A percentile compares a stretch with the other conserved stretches of the same genome.
Conservation (phyloP, 2,113 vertebrate species). For the Cepphus grylle region DNA sequence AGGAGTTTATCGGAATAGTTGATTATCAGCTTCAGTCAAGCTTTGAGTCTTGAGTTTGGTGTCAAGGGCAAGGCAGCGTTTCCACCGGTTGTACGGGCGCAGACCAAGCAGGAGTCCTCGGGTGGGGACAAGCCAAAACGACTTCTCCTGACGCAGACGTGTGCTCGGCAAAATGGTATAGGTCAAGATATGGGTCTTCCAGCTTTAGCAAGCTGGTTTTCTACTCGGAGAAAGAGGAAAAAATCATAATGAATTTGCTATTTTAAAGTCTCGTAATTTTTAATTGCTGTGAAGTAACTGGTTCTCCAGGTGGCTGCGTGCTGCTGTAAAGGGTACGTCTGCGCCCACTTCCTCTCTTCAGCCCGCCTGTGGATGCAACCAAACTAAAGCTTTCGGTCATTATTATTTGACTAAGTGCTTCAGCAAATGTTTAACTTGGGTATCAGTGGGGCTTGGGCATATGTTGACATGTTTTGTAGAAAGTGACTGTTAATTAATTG, state of each 20-base stretch:
- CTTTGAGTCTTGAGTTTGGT: not conserved
- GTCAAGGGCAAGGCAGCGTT: not conserved
- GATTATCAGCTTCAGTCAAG: not conserved
- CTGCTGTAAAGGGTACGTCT: not conserved
- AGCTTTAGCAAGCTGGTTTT: not conserved
- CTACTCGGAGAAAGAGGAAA: not conserved
- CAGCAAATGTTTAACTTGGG: not conserved
- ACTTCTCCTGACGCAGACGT: not conserved
- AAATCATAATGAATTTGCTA: not conserved
- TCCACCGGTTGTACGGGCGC: not conserved
- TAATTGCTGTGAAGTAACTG: not conserved
- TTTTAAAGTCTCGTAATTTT: not conserved
- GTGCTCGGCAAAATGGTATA: too few relatives aligned
- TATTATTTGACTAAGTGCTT: not conserved
- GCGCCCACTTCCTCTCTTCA: fast-evolving
- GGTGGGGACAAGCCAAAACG: too few relatives aligned
- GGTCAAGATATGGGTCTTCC: not conserved
- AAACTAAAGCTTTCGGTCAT: not conserved
- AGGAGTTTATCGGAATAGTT: not conserved
- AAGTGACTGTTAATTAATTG: not conserved
- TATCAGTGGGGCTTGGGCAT: not conserved
- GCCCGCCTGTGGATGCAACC: not conserved
- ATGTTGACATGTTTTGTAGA: not conserved
- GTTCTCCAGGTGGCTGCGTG: not conserved
- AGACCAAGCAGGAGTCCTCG: too few relatives aligned